A percentile compares a stretch with the other conserved stretches of the same genome.
These are phyloP conservation scores for Lasioglossum oenotherae DNA, from an alignment of 2,888 invertebrate genomes.

Conservation along the genomic window DNA sequence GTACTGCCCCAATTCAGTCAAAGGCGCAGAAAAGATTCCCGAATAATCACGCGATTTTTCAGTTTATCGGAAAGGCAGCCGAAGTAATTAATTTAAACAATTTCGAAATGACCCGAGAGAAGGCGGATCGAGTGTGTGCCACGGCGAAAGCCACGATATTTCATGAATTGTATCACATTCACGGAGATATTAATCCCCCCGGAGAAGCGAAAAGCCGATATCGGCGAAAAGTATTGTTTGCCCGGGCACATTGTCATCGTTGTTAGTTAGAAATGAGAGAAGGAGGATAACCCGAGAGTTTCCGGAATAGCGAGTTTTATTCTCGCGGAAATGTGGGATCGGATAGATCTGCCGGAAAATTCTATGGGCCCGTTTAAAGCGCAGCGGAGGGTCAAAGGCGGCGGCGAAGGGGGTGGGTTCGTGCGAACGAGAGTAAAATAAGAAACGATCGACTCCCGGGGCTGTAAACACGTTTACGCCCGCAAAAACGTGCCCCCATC, in stretches of 20 bases:
- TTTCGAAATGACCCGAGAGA: neutral
- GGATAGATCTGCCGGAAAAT: conserved; percentile 48
- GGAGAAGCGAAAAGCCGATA: conserved; percentile 26
- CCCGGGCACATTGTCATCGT: conserved; percentile 25
- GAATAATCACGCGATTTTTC: neutral
- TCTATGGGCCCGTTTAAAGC: conserved; percentile 49
- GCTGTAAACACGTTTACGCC: conserved; percentile 64
- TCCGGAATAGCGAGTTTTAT: conserved; percentile 43
- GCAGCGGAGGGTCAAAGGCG: conserved; percentile 26
- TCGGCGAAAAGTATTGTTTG: conserved; percentile 36
- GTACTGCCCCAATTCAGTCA: too few relatives aligned
- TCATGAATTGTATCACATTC: conserved; percentile 30
- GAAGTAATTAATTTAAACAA: neutral
- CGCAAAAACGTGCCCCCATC: conserved; percentile 18
- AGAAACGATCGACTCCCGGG: conserved; percentile 32
- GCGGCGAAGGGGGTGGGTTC: neutral
- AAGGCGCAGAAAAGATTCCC: neutral
- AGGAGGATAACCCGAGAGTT: conserved; percentile 11
- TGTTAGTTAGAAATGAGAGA: conserved; percentile 16
- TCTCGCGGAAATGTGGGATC: conserved; percentile 28
- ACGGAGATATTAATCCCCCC: conserved; percentile 40
- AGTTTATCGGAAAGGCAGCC: neutral
- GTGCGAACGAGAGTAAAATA: conserved; percentile 46
- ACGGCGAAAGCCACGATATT: neutral
- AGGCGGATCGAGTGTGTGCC: neutral